Percentiles rank a stretch among this genome's conserved stretches.
Evolutionary conservation across 2,797 vertebrate species (phyloP).

Genomic region (Margarornis squamiger): DNA sequence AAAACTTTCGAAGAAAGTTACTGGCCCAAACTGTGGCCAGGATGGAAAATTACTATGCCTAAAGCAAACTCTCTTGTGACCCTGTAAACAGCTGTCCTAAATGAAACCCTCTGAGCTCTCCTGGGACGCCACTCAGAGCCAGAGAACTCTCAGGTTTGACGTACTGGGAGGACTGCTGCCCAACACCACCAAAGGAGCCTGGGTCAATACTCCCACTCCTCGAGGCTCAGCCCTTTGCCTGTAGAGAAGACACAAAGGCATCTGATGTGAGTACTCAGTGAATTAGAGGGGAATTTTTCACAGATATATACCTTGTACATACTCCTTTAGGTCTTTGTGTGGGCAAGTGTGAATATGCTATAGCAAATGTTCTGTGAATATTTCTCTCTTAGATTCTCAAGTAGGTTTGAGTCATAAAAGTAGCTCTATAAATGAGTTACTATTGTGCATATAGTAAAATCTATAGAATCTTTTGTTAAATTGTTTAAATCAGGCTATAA

Average conservation of each 20-base stretch:
- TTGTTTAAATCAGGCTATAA: background rate
- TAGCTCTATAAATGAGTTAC: background rate
- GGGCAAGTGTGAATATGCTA: background rate
- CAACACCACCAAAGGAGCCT: background rate
- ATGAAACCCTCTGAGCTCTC: background rate
- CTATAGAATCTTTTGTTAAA: background rate
- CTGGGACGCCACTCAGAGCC: background rate
- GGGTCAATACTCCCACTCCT: background rate
- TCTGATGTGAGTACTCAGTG: background rate
- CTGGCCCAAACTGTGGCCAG: rapidly evolving
- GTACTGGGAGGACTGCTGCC: background rate
- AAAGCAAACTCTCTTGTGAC: rapidly evolving
- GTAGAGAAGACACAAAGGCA: background rate
- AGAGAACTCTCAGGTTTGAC: background rate
- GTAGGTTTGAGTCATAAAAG: background rate
- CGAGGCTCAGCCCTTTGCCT: background rate
- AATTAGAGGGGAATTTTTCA: background rate
- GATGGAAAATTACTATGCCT: background rate
- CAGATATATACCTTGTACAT: background rate
- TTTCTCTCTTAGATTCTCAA: background rate
- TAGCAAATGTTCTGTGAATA: background rate
- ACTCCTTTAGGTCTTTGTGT: background rate
- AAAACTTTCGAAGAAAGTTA: background rate
- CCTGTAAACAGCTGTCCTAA: background rate
- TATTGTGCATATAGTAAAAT: background rate